Conservation (phyloP, 2,888 invertebrate species). For the Sabatieria punctata region DNA sequence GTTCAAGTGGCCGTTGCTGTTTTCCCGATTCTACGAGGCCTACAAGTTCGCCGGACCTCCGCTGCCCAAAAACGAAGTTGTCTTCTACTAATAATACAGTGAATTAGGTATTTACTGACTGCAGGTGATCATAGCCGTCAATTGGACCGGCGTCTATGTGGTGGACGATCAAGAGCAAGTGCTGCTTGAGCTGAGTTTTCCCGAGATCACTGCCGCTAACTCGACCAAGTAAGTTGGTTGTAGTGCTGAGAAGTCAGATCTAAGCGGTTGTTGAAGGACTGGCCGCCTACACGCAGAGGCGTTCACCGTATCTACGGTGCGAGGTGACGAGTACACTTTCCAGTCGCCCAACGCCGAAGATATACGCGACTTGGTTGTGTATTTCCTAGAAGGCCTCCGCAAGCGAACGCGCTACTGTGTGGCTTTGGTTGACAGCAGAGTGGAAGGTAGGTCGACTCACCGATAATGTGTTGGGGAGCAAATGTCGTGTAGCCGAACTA, state of each 20-base stretch:
- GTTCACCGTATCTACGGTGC: constrained; percentile 81
- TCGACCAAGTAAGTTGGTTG: constrained; percentile 53
- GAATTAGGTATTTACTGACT: not conserved
- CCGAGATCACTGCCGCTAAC: constrained; percentile 91
- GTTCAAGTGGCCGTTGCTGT: constrained; percentile 93
- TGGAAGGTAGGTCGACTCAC: too few relatives aligned
- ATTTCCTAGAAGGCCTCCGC: constrained; percentile 88
- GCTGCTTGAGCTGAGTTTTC: constrained; percentile 83
- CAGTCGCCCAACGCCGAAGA: constrained; percentile 97
- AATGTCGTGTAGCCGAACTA: too few relatives aligned
- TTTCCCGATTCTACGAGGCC: constrained; percentile 94
- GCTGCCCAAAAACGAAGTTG: constrained; percentile 87
- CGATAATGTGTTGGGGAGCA: too few relatives aligned
- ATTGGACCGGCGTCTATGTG: constrained; percentile 98
- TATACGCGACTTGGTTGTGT: constrained; percentile 84
- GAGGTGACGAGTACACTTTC: constrained; percentile 95
- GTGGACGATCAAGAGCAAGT: constrained; percentile 97
- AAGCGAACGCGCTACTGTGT: constrained; percentile 83
- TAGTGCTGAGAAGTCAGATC: not conserved
- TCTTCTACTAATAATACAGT: not conserved
- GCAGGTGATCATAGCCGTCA: constrained; percentile 79
- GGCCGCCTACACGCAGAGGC: constrained; percentile 91
- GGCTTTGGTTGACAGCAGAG: constrained; percentile 80
- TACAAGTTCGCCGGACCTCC: constrained; percentile 64
- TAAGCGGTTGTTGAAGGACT: constrained; percentile 46